Evolutionary conservation across 2,888 invertebrate species (phyloP).

Genomic region (Pseudanteris insignis): DNA sequence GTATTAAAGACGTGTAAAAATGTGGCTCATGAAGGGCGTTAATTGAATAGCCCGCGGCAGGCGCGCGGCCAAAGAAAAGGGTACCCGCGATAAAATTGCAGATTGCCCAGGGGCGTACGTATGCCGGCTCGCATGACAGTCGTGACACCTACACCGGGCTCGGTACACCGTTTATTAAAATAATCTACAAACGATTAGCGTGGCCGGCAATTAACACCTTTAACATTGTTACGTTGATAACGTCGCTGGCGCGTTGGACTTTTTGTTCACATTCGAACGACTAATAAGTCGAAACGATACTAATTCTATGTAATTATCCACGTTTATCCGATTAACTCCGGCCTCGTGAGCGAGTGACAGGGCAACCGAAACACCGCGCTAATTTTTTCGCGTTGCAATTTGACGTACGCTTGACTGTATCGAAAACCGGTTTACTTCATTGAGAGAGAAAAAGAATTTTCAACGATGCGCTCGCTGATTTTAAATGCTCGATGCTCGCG

Average conservation of each 20-base stretch:
- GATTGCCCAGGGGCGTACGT: slow-evolving; percentile 32
- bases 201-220: slow-evolving; percentile 29
- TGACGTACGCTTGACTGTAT: slow-evolving; percentile 7
- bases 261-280: slow-evolving; percentile 21
- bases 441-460: slow-evolving; percentile 8
- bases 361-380: slow-evolving; percentile 13
- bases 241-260: slow-evolving; percentile 14
- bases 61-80: too few relatives aligned
- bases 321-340: slow-evolving; percentile 30
- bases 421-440: slow-evolving; percentile 31
- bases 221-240: slow-evolving; percentile 32
- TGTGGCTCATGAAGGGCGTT: too few relatives aligned
- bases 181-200: slow-evolving; percentile 34
- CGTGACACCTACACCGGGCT: slow-evolving; percentile 37
- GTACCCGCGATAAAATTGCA: slow-evolving; percentile 42
- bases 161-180: slow-evolving; percentile 31
- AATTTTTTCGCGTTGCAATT: slow-evolving; percentile 20
- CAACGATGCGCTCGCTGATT: too few relatives aligned
- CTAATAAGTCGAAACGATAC: slow-evolving; percentile 35
- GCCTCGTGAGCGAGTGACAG: slow-evolving; percentile 13
- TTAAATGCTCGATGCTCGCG: too few relatives aligned
- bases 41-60: too few relatives aligned
- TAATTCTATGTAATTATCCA: slow-evolving; percentile 38
- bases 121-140: slow-evolving; percentile 25
- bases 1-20: too few relatives aligned